Conservation (phyloP, 2,113 vertebrate genomes). For the Dicerorhinus sumatrensis region DNA sequence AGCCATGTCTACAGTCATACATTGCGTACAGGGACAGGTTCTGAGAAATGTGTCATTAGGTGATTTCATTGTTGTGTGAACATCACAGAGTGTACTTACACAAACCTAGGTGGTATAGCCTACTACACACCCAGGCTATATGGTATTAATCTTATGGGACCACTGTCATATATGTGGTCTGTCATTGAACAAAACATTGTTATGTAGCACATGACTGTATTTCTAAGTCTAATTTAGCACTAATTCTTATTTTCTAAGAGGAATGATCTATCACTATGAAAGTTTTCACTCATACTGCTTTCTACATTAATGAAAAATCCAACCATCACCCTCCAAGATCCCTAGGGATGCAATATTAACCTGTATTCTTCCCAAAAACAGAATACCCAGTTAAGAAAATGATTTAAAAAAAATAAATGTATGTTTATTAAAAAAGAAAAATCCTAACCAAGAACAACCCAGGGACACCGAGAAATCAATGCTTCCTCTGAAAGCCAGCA, state of each 20-base stretch:
- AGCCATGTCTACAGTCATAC: not conserved
- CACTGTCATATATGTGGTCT: too few relatives aligned
- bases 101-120: too few relatives aligned
- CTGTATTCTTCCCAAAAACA: slow-evolving; percentile 81
- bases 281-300: not conserved
- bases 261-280: not conserved
- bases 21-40: too few relatives aligned
- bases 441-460: not conserved
- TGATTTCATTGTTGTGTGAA: too few relatives aligned
- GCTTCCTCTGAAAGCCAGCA: not conserved
- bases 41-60: too few relatives aligned
- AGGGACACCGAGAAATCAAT: not conserved
- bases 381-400: slow-evolving; percentile 91
- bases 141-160: too few relatives aligned
- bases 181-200: too few relatives aligned
- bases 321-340: not conserved
- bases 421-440: slow-evolving; percentile 62
- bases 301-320: slow-evolving; percentile 20
- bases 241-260: slow-evolving; percentile 41
- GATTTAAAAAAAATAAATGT: slow-evolving; percentile 33
- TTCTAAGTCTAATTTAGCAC: not conserved
- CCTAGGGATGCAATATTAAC: not conserved
- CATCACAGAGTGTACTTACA: too few relatives aligned
- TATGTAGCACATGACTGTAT: too few relatives aligned
- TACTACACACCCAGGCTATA: too few relatives aligned